Conservation (phyloP, 2,113 vertebrate species). For the Tringa solitaria region DNA sequence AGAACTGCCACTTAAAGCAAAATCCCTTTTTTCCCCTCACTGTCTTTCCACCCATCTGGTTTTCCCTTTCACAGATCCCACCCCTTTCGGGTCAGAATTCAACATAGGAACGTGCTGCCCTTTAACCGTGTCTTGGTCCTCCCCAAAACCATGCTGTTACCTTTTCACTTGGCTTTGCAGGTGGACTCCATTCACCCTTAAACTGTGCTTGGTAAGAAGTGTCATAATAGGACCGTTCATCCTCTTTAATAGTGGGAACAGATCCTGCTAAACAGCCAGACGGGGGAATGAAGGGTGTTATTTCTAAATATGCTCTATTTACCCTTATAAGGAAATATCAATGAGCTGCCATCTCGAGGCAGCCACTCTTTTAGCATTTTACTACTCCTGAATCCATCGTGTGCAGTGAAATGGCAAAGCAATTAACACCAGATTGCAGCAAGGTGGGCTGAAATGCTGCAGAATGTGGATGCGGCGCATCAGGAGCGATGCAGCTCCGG, state of each 20-base stretch:
- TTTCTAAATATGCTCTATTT: not conserved
- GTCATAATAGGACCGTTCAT: not conserved
- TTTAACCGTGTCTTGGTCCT: not conserved
- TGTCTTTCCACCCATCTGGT: not conserved
- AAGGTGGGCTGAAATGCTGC: not conserved
- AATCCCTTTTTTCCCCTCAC: not conserved
- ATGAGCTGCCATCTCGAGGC: not conserved
- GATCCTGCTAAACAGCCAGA: not conserved
- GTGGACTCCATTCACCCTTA: not conserved
- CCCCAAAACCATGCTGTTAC: not conserved
- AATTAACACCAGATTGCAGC: rapidly evolving
- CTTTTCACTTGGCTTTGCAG: not conserved
- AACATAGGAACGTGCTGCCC: not conserved
- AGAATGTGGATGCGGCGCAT: rapidly evolving
- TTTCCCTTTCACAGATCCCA: not conserved
- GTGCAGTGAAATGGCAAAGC: not conserved
- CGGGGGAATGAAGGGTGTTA: not conserved
- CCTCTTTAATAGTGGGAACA: not conserved
- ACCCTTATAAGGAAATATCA: not conserved
- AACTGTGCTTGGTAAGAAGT: constrained; percentile 44
- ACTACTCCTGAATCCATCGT: not conserved
- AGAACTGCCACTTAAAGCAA: not conserved
- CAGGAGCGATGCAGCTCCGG: not conserved
- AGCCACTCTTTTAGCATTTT: not conserved
- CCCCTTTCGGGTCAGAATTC: not conserved